Conservation (phyloP, 2,888 invertebrate genomes). For the Chrysotoxum bicinctum region DNA sequence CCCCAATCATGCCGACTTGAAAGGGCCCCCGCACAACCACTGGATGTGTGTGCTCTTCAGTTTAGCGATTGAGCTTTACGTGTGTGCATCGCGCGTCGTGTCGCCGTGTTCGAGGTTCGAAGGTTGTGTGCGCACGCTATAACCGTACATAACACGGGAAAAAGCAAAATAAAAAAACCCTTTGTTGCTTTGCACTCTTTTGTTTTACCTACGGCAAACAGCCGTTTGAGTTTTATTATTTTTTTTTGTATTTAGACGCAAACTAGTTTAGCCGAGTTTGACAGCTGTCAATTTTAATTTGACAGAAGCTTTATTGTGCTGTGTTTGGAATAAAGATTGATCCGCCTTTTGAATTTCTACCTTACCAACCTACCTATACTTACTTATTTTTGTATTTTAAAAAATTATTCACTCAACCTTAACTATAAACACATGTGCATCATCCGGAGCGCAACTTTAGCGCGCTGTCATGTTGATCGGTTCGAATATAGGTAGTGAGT, state of each 20-base stretch:
- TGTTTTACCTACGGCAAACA: constrained; percentile 71
- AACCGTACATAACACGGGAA: constrained; percentile 41
- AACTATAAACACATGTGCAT: constrained; percentile 51
- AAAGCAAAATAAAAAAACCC: constrained; percentile 32
- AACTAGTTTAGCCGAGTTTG: constrained; percentile 18
- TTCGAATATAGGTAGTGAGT: constrained; percentile 77
- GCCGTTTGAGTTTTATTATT: constrained; percentile 14
- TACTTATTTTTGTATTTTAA: background rate
- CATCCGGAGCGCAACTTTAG: constrained; percentile 44
- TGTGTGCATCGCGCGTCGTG: constrained; percentile 75
- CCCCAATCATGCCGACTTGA: constrained; percentile 33
- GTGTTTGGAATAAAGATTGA: background rate
- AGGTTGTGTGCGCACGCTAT: constrained; percentile 63
- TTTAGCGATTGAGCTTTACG: constrained; percentile 75
- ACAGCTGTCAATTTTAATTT: constrained; percentile 54
- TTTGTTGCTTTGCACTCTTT: constrained; percentile 13
- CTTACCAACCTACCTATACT: background rate
- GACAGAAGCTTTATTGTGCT: constrained; percentile 29
- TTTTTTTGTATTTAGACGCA: background rate
- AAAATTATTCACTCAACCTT: background rate
- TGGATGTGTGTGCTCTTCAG: constrained; percentile 70
- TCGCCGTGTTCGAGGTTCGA: constrained; percentile 45
- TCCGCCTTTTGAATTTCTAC: background rate
- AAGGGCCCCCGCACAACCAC: constrained; percentile 71
- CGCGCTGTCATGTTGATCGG: constrained; percentile 77